These are phyloP conservation scores for Suncus etruscus DNA, from an alignment of 2,113 vertebrate species.

Conservation along the genomic window DNA sequence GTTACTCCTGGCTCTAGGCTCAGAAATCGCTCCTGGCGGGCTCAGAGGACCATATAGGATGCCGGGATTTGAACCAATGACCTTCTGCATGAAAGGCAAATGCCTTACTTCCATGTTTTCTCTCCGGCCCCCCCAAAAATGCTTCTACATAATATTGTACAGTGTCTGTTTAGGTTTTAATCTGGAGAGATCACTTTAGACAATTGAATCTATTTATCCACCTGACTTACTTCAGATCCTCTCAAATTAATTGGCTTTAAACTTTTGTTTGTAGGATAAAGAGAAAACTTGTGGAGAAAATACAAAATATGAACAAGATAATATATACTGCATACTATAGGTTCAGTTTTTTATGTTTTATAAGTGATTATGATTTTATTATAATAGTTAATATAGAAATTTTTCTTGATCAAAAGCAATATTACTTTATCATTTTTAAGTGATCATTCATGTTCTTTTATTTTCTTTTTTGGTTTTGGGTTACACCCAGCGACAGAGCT, in stretches of 20 bases:
- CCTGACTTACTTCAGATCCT: slow-evolving; percentile 53
- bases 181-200: slow-evolving; percentile 58
- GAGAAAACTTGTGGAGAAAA: neutral
- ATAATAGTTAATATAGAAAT: neutral
- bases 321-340: neutral
- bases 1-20: too few relatives aligned
- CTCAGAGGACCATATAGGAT: too few relatives aligned
- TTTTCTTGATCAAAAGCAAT: neutral
- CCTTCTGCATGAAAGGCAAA: too few relatives aligned
- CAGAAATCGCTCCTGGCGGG: too few relatives aligned
- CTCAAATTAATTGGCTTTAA: slow-evolving; percentile 54
- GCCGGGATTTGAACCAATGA: too few relatives aligned
- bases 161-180: slow-evolving; percentile 52
- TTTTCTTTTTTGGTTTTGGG: too few relatives aligned
- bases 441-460: neutral
- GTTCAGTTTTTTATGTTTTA: neutral
- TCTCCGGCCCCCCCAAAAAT: too few relatives aligned
- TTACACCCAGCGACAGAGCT: too few relatives aligned
- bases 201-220: slow-evolving; percentile 47
- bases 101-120: too few relatives aligned
- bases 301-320: slow-evolving; percentile 5
- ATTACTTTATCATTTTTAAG: neutral
- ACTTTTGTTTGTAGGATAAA: neutral
- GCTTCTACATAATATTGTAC: slow-evolving; percentile 10
- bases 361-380: slow-evolving; percentile 6